Base-by-base conservation (phyloP, 2,797 vertebrate species). In the Muraenolepis orangiensis region DNA sequence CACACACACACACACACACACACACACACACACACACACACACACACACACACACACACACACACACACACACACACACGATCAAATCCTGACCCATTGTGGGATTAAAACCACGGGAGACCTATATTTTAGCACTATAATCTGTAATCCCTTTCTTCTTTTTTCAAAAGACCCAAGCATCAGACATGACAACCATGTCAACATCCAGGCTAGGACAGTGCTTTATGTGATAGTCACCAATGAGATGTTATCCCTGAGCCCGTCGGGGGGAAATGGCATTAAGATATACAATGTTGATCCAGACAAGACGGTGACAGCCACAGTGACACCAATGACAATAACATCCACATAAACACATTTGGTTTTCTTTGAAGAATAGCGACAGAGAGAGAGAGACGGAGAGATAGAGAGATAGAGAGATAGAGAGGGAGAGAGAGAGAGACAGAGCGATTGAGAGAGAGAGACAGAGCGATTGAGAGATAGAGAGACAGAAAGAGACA, bases 141-240 rank as follows among this genome's bases (percentile, higher is more conserved):
- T 86, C 85, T 26, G 73, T 86, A 83, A 89, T 86, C 85, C 78
- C 80, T 82, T 79, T 73, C 87, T 86, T 85, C 78, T 81, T 82
- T 79, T 73, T 87, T 87, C 85, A 30, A 80, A 86, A 85, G 42
- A 86, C 80, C 61, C 80, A 75, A 74, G 72, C 81, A 76, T 79
- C 73, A 78, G 74, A 81, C 71, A 84, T 77, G 72, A 34, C 69
- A 78, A 69, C 40, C 32, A 69, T 79, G 72, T 77, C 80, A 84
- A 86, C 80, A 78, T 76, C 69, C 36, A 67, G 46, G 72, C 7
- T 29, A 57, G 26, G 26, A 77, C 42, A 13, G 5, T 29, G 42
- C 72, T 82, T 82, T 12, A 76, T 68, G 61, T 81, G 80, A 74
- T 73, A 32, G 82, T 79, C 76, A 69, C 20, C 70, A 31, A 6